Conservation (phyloP, 2,113 vertebrate species). For the Excalfactoria chinensis region DNA sequence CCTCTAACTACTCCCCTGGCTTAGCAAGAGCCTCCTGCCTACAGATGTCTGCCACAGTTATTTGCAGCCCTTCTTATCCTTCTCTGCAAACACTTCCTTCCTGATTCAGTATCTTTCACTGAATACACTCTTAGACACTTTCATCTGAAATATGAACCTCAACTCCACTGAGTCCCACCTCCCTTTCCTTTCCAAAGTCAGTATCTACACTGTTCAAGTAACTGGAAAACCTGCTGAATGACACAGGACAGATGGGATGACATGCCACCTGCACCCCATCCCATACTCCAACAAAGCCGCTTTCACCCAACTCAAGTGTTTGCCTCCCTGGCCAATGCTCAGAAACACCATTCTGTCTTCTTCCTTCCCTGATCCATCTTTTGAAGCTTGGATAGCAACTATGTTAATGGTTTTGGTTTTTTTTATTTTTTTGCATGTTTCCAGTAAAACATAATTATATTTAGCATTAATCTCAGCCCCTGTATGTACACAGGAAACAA, state of each 20-base stretch:
- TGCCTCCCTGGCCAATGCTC: not conserved
- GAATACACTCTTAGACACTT: not conserved
- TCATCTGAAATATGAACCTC: not conserved
- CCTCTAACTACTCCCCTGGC: not conserved
- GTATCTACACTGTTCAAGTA: not conserved
- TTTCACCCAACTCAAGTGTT: not conserved
- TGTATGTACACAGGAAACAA: not conserved
- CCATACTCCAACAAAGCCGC: not conserved
- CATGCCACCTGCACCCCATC: not conserved
- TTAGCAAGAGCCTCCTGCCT: not conserved
- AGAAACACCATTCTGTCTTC: not conserved
- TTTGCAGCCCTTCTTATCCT: not conserved
- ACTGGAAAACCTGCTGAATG: not conserved
- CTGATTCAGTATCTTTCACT: not conserved
- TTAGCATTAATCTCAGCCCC: not conserved
- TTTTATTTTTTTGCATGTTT: not conserved
- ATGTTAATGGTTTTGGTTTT: not conserved
- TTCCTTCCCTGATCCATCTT: not conserved
- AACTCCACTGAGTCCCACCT: not conserved
- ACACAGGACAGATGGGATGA: not conserved
- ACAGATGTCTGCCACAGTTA: not conserved
- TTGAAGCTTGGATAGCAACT: not conserved
- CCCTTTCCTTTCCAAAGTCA: constrained; percentile 1
- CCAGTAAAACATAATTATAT: not conserved
- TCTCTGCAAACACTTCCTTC: not conserved